Base-by-base conservation (phyloP, 2,797 vertebrate species). In the Arnoldichthys spilopterus region DNA sequence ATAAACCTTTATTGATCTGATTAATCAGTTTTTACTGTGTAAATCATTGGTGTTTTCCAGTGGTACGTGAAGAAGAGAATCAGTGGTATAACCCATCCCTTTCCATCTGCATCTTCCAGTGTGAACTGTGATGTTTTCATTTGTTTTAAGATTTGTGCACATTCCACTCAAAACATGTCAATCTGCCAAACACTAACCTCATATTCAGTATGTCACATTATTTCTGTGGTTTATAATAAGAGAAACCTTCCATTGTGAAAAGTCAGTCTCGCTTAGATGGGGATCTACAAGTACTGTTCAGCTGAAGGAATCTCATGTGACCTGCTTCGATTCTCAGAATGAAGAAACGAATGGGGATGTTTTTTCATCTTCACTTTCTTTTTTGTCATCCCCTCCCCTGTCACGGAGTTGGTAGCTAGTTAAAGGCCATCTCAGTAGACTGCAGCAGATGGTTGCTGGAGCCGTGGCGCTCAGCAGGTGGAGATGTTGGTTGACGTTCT, bases 401-500 rank as follows among this genome's bases (percentile, higher is more conserved):
- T 59, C 34, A 32, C 11, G 18, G 34, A 64, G 86, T 85, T 85
- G 86, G 87, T 90, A 90, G 87, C 88, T 87, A 85, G 71, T 87
- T 72, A 90, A 84, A 77, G 88, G 87, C 85, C 79, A 77, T 85
- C 78, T 67, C 72, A 13, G 22, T 32, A 28, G 86, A 82, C 84
- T 85, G 87, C 90, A 91, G 78, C 95, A 95, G 94, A 96, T 95
- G 94, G 94, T 88, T 91, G 83, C 85, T 87, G 86, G 86, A 90
- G 88, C 82, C 87, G 87, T 80, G 86, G 90, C 88, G 83, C 93
- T 84, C 94, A 94, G 94, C 91, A 92, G 94, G 94, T 89, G 93
- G 90, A 93, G 89, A 87, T 75, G 86, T 82, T 87, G 83, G 88
- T 26, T 83, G 83, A 83, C 75, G 84, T 81, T 81, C 69, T 78